A percentile compares a stretch with the other conserved stretches of the same genome.
These are phyloP conservation scores for Triops cancriformis DNA, from an alignment of 1,140 invertebrate genomes.

Conservation along the genomic window DNA sequence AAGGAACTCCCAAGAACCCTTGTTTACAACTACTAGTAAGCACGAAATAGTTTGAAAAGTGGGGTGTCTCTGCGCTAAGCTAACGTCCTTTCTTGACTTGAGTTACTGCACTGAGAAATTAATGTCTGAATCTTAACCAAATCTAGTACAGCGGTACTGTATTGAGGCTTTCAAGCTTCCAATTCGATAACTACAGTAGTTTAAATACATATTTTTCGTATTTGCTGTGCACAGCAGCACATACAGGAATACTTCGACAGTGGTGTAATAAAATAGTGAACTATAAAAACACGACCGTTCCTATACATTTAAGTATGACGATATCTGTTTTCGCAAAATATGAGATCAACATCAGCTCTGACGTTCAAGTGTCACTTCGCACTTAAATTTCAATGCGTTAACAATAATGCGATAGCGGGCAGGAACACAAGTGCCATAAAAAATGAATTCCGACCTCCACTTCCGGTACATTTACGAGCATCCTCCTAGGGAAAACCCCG, in stretches of 20 bases:
- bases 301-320: not conserved
- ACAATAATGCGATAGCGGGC: not conserved
- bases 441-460: constrained; percentile 1
- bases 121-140: no score
- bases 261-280: not conserved
- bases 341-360: not conserved
- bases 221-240: not conserved
- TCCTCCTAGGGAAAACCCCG: not conserved
- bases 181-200: not conserved
- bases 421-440: not conserved
- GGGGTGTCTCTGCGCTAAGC: no score
- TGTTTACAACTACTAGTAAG: no score
- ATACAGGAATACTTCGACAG: not conserved
- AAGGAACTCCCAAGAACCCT: no score
- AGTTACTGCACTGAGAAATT: no score
- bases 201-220: not conserved
- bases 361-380: not conserved
- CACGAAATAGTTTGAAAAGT: no score
- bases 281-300: not conserved
- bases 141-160: not conserved
- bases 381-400: not conserved
- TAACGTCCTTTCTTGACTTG: no score
- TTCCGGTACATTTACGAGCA: not conserved
- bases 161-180: constrained; percentile 13
- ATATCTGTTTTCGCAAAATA: not conserved